Conservation (phyloP, 2,797 vertebrate species). For the Arremon aurantiirostris region DNA sequence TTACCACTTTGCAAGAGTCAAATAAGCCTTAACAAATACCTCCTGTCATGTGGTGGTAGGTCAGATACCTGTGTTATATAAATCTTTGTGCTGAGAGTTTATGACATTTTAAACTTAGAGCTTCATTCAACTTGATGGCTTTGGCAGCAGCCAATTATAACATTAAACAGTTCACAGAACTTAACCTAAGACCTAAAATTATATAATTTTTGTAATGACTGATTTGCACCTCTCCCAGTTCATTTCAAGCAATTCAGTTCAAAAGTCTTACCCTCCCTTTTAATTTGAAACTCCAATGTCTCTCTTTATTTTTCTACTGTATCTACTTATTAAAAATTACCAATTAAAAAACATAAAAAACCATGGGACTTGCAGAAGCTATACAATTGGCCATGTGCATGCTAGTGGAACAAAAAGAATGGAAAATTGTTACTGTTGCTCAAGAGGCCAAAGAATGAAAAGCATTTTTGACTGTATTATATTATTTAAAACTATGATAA, state of each 20-base stretch:
- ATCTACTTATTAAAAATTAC: conserved; percentile 70
- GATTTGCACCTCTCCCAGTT: conserved; percentile 54
- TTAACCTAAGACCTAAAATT: conserved; percentile 75
- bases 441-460: not conserved
- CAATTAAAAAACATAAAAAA: conserved; percentile 9
- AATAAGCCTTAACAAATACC: conserved; percentile 89
- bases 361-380: conserved; percentile 24
- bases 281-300: conserved; percentile 54
- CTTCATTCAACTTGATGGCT: conserved; percentile 81
- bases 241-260: conserved; percentile 40
- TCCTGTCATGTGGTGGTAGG: conserved; percentile 75
- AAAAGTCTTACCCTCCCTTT: conserved; percentile 59
- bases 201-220: conserved; percentile 75
- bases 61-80: conserved; percentile 88
- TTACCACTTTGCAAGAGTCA: conserved; percentile 71
- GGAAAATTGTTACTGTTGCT: conserved; percentile 27
- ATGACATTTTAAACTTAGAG: conserved; percentile 80
- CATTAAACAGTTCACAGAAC: conserved; percentile 79
- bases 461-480: not conserved
- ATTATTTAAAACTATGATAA: not conserved
- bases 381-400: conserved; percentile 19
- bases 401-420: conserved; percentile 50
- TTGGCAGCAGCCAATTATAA: conserved; percentile 79
- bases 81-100: conserved; percentile 73
- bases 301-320: conserved; percentile 29